Evolutionary conservation across 2,888 invertebrate genomes (phyloP), one percentile per base, ranked within the genome.

Genomic region (Amphipyra berbera): DNA sequence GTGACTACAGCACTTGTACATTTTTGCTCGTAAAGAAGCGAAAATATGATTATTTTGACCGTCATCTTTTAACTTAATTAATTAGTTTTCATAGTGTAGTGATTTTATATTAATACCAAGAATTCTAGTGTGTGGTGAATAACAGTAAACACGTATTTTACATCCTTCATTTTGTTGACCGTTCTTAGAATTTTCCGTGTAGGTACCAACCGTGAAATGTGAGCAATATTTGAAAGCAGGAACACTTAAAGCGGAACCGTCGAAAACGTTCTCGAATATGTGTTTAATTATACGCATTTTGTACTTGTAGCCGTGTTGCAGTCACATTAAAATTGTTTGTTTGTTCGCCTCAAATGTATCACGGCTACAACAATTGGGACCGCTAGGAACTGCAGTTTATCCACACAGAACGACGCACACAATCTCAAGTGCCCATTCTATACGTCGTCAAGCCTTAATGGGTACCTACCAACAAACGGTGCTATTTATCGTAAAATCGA

Each of bases 401-500:
- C 83, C 83, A 64, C 66, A 79, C 58, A 84, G 79, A 79, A 69
- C 81, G 82, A 80, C 78, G 83, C 81, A 82, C 83, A 86, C 88
- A 89, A 88, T 88, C 90, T 89, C 84, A 87, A 91, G 88, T 85
- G 83, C 81, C 90, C 89, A 90, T 91, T 90, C 87, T 81, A 83
- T 85, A 83, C 84, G 90, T 89, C 88, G 89, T 87, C 86, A 87
- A 85, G 81, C 85, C 84, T 83, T 92, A 90, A 92, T 89, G 88
- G 89, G 77, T 64, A 78, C 81, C 84, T 64, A 78, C 81, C 84
- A 87, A 89, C 89, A 90, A 93, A 93, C 89, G 88, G 88, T 82
- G 79, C 88, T 91, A 90, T 93, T 92, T 92, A 92, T 93, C 90
- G 92, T 90, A 88, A 91, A 91, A 92, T 91, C 89, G 90, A 88